Percentiles rank a stretch among this genome's conserved stretches.
Conservation (phyloP, 1,140 invertebrate genomes). For the Lasioglossum baleicum region DNA sequence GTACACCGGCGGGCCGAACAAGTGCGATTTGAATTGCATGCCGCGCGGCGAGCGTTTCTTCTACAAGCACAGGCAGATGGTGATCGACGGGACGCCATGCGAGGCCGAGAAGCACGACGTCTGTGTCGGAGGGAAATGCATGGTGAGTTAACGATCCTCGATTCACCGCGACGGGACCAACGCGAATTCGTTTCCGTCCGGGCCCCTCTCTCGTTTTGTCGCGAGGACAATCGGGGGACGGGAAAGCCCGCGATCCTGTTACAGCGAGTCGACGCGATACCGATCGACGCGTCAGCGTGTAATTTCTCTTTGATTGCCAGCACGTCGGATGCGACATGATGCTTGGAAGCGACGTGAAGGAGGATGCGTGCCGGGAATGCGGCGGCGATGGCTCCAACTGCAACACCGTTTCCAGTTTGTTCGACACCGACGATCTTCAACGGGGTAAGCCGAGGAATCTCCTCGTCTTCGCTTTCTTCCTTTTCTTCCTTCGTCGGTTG, state of each 20-base stretch:
- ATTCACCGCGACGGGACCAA: background rate
- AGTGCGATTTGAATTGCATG: slow-evolving; percentile 97
- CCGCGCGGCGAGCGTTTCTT: slow-evolving; percentile 95
- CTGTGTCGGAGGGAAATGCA: slow-evolving; percentile 94
- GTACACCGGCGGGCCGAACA: slow-evolving; percentile 91
- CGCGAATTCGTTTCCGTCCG: background rate
- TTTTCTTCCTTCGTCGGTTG: no score
- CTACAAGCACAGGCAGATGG: slow-evolving; percentile 90
- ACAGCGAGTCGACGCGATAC: background rate
- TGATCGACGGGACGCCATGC: slow-evolving; percentile 95
- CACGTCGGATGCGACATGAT: slow-evolving; percentile 97
- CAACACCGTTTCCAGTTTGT: slow-evolving; percentile 88
- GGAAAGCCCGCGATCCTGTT: no score
- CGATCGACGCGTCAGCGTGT: background rate
- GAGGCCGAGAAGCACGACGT: slow-evolving; percentile 90
- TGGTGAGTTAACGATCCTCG: slow-evolving; percentile 82
- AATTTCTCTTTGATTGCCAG: slow-evolving; percentile 77
- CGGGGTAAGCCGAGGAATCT: slow-evolving; percentile 84
- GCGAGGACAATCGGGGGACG: no score
- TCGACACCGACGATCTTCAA: slow-evolving; percentile 89
- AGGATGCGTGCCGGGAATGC: slow-evolving; percentile 96
- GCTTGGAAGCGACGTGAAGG: slow-evolving; percentile 90
- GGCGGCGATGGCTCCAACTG: slow-evolving; percentile 94
- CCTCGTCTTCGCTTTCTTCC: slow-evolving; percentile 11
- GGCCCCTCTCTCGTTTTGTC: no score